phyloP scores from a whole-genome alignment of 2,888 invertebrate genomes.

The Autographa gamma region DNA sequence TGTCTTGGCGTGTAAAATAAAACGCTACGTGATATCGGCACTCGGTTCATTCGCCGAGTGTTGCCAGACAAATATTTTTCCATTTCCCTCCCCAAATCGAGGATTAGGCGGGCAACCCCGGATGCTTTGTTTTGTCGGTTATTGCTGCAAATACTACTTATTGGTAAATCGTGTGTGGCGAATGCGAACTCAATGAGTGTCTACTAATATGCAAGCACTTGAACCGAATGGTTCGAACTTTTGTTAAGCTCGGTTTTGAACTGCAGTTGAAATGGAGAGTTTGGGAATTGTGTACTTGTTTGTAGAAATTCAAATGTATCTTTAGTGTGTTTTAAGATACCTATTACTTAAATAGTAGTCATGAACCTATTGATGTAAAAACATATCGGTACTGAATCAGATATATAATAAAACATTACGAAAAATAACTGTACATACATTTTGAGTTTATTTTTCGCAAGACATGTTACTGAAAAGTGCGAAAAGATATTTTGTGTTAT shows the following conservation, averaged over 20 bases:
- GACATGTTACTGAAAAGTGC: conserved; percentile 20
- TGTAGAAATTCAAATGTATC: not conserved
- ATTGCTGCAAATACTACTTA: conserved; percentile 60
- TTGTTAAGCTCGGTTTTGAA: not conserved
- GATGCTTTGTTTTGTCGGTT: conserved; percentile 68
- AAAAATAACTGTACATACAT: no score
- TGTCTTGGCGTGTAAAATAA: conserved; percentile 77
- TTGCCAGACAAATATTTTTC: conserved; percentile 87
- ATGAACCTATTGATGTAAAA: not conserved
- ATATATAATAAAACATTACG: no score
- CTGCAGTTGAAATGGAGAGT: not conserved
- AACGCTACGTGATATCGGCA: conserved; percentile 70
- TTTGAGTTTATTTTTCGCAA: not conserved
- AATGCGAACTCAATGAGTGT: conserved; percentile 29
- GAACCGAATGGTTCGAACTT: conserved; percentile 2
- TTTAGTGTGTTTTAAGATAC: not conserved
- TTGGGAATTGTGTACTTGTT: not conserved
- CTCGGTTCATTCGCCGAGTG: conserved; percentile 57
- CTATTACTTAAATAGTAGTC: not conserved
- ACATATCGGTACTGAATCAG: not conserved
- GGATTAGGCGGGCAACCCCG: conserved; percentile 77
- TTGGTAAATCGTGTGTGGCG: conserved; percentile 50
- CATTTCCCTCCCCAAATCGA: conserved; percentile 82
- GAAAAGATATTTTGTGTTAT: conserved; percentile 58
- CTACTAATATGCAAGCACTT: conserved; percentile 29